These are phyloP conservation scores for Dicerorhinus sumatrensis DNA, from an alignment of 2,113 vertebrate species.

Conservation along the genomic window DNA sequence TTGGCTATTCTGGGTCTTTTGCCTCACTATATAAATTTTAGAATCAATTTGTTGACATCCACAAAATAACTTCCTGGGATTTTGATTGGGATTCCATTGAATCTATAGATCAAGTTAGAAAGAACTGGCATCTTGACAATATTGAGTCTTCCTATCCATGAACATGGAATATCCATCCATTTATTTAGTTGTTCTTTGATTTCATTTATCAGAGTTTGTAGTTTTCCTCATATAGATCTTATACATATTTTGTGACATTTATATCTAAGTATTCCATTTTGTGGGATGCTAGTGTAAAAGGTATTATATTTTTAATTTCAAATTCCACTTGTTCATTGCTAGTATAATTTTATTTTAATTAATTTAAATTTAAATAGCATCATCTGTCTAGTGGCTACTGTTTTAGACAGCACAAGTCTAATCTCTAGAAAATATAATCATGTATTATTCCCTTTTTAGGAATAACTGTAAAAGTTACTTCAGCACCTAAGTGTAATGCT, in stretches of 20 bases:
- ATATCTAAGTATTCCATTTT: not conserved
- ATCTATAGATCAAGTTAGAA: not conserved
- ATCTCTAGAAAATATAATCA: not conserved
- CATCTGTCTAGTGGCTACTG: not conserved
- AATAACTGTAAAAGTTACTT: not conserved
- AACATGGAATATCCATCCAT: not conserved
- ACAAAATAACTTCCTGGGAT: not conserved
- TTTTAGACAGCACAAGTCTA: not conserved
- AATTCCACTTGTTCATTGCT: not conserved
- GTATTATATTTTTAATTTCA: not conserved
- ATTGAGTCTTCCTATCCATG: not conserved
- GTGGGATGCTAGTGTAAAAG: not conserved
- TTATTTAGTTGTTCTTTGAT: not conserved
- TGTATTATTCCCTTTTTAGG: not conserved
- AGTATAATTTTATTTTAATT: slow-evolving; percentile 8
- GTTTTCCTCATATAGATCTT: not conserved
- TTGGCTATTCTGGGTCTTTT: not conserved
- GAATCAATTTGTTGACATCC: not conserved
- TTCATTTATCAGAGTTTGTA: not conserved
- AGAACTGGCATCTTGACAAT: not conserved
- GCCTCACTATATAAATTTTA: not conserved
- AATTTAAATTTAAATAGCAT: not conserved
- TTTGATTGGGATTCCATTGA: not conserved
- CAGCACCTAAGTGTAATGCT: not conserved
- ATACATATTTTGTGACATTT: not conserved